Evolutionary conservation across 2,888 invertebrate species (phyloP), one percentile per base, ranked within the genome.

Genomic region (Oligia fasciuncula): DNA sequence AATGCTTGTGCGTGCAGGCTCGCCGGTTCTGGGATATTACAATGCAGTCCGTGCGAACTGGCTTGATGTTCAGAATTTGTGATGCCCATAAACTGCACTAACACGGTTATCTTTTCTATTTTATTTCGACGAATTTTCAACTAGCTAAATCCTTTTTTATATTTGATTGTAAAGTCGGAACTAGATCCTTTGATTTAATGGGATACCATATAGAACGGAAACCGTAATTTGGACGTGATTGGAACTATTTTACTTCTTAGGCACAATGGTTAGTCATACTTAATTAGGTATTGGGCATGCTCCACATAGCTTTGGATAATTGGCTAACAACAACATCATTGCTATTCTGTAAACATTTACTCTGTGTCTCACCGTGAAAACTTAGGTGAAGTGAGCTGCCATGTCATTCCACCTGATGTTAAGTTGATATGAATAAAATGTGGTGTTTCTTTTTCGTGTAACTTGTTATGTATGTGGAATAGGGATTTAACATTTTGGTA

Each of bases 21-120:
- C 29, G 82, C 81, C 88, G 81, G 88, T 88, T 71, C 70, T 85
- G 83, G 89, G 90, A 88, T 92, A 96, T 96, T 95, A 93, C 93
- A 90, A 96, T 95, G 95, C 95, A 94, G 93, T 90, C 86, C 93
- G 90, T 94, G 94, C 92, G 90, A 92, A 91, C 91, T 73, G 90
- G 85, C 91, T 91, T 86, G 91, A 88, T 89, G 94, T 80, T 85
- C 91, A 89, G 95, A 95, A 95, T 96, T 93, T 91, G 89, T 93
- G 93, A 95, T 94, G 93, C 89, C 91, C 84, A 88, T 89, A 88
- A 89, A 90, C 89, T 91, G 89, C 90, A 90, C 91, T 93, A 93
- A 94, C 92, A 93, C 91, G 91, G 93, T 93, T 92, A 89, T 89
- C 85, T 87, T 83, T 87, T 85, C 63, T 81, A 70, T 76, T 73